A percentile compares a stretch with the other conserved stretches of the same genome.
Evolutionary conservation across 1,140 invertebrate species (phyloP).

Genomic region (Copidosoma floridanum): DNA sequence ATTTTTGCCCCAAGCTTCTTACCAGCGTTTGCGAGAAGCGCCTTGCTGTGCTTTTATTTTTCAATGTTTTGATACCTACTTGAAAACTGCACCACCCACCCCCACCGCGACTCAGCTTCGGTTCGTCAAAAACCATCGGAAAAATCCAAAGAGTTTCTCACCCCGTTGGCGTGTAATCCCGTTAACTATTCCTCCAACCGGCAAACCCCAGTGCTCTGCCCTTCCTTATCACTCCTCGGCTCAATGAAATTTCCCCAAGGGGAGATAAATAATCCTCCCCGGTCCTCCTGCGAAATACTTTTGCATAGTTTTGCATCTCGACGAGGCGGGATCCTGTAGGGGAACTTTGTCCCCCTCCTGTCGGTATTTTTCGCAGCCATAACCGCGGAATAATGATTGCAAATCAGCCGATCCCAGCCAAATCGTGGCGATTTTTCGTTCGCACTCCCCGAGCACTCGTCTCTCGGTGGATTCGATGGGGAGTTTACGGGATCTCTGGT

Average conservation of each 20-base stretch:
- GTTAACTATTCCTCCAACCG: background rate
- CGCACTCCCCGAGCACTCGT: too few relatives aligned
- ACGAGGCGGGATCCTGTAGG: background rate
- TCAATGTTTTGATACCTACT: too few relatives aligned
- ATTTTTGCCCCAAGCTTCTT: too few relatives aligned
- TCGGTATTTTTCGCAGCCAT: too few relatives aligned
- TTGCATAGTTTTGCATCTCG: slow-evolving; percentile 19
- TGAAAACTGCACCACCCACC: too few relatives aligned
- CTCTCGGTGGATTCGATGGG: too few relatives aligned
- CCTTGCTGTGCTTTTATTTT: too few relatives aligned
- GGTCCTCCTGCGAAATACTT: background rate
- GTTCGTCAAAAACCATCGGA: too few relatives aligned
- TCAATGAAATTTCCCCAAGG: background rate
- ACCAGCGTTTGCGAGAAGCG: too few relatives aligned
- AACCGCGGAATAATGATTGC: slow-evolving; percentile 15
- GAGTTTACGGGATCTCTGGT: too few relatives aligned
- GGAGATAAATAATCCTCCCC: slow-evolving; percentile 5
- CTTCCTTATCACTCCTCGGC: background rate
- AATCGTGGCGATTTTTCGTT: too few relatives aligned
- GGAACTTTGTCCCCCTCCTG: background rate
- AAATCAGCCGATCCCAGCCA: slow-evolving; percentile 5
- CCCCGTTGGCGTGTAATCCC: background rate
- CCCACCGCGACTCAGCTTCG: too few relatives aligned
- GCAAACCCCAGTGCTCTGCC: background rate
- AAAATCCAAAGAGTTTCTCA: background rate